Conservation (phyloP, 2,888 invertebrate genomes). For the Toxonevra muliebris region DNA sequence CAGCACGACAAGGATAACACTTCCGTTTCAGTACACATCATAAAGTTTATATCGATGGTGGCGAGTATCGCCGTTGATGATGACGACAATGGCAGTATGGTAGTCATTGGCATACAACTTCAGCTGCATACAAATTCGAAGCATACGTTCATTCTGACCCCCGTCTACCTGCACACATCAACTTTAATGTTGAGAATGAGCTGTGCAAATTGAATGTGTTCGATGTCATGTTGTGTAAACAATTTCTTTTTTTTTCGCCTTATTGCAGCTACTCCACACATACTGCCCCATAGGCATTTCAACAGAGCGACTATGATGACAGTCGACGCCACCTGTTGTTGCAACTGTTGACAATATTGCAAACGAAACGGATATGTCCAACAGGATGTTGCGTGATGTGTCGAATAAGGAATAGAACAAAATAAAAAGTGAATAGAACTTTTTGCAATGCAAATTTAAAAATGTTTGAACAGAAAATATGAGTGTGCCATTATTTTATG, state of each 20-base stretch:
- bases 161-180: not conserved
- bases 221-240: constrained; percentile 44
- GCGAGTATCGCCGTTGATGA: no score
- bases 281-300: not conserved
- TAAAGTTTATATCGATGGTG: no score
- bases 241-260: constrained; percentile 26
- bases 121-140: no score
- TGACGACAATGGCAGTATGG: not conserved
- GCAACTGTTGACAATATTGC: constrained; percentile 19
- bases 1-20: no score
- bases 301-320: constrained; percentile 20
- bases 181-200: constrained; percentile 11
- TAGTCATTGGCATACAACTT: not conserved
- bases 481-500: not conserved
- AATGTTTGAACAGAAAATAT: constrained; percentile 40
- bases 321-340: constrained; percentile 54
- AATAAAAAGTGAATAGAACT: constrained; percentile 16
- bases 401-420: not conserved
- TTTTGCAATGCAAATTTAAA: constrained; percentile 53
- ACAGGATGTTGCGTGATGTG: constrained; percentile 54
- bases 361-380: constrained; percentile 53
- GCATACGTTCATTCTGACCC: not conserved
- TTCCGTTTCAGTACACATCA: no score
- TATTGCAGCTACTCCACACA: no score
- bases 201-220: constrained; percentile 38